Evolutionary conservation across 2,888 invertebrate genomes (phyloP), one percentile per base, ranked within the genome.

Genomic region (Apocheima hispidaria): DNA sequence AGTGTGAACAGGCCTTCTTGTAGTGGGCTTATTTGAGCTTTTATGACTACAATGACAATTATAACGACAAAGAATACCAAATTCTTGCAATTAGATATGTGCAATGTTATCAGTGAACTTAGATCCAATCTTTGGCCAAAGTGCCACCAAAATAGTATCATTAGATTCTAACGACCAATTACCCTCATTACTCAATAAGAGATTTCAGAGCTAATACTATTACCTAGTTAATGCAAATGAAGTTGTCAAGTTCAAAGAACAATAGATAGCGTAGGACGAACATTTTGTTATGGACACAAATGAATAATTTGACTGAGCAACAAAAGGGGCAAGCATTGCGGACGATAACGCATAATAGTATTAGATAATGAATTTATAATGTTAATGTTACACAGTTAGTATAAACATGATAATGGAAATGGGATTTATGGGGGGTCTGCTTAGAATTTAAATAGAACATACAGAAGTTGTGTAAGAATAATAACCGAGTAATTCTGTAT

Each of bases 191-290:
- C 33, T 33, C 23, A 52, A 26, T 40, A 40, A 56, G 26, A n/a
- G 21, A 35, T 28, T 35, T 49, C 38, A 57, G 51, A 41, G 46
- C 40, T 41, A 57, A 54, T 56, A 40, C 58, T 21, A 52, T 51
- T 50, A 61, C 56, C 46, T 43, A 49, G 49, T 63, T 44, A 33
- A 68, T 65, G 66, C 49, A 60, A 67, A 71, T 61, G 51, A 64
- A 62, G 58, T 66, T 62, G 63, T 70, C 68, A 69, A 67, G 60
- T 67, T 66, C 64, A 66, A 46, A 57, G 59, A 60, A 69, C 68
- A 69, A 68, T 67, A 46, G 66, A 60, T 35, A 46, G 61, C 65
- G 68, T 68, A 65, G 70, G 70, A 53, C 43, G 57, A 55, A 41
- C 60, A 59, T 67, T n/a, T 69, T 65, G 65, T 65, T 59, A 60